phyloP scores from a whole-genome alignment of 2,113 vertebrate species.

The Corythoichthys haematopterus region DNA sequence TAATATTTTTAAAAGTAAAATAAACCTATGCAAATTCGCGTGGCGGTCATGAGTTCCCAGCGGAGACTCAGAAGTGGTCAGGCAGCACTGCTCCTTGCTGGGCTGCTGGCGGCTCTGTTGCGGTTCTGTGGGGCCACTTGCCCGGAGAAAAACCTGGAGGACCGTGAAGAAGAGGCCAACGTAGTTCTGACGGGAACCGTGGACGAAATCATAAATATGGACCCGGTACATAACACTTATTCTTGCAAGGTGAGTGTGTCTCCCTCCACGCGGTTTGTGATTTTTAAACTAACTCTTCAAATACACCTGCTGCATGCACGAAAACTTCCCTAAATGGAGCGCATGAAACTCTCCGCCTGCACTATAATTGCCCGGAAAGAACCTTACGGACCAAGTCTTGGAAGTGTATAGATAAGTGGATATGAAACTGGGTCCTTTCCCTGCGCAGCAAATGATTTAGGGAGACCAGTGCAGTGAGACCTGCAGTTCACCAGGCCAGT shows the following conservation, averaged over 20 bases:
- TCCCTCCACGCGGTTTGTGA: not conserved
- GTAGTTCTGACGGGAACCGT: conserved; percentile 93
- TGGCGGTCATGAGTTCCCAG: conserved; percentile 55
- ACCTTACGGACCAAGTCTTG: not conserved
- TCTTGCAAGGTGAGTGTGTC: conserved; percentile 86
- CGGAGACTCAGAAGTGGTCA: conserved; percentile 48
- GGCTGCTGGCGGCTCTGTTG: conserved; percentile 58
- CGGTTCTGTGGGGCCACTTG: conserved; percentile 71
- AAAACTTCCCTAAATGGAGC: not conserved
- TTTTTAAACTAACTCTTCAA: not conserved
- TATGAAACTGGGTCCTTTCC: too few relatives aligned
- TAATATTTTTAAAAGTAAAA: conserved; percentile 19
- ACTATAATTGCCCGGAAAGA: not conserved
- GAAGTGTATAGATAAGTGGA: not conserved
- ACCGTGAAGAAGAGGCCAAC: conserved; percentile 86
- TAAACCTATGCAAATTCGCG: conserved; percentile 32
- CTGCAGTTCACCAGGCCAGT: too few relatives aligned
- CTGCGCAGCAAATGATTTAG: too few relatives aligned
- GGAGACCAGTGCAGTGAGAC: too few relatives aligned
- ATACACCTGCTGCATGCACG: conserved; percentile 40
- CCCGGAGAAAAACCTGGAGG: conserved; percentile 85
- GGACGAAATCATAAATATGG: conserved; percentile 94
- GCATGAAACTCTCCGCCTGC: not conserved
- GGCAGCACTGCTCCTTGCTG: conserved; percentile 60
- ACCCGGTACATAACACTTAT: conserved; percentile 94